A percentile compares a stretch with the other conserved stretches of the same genome.
These are phyloP conservation scores for Holacanthella duospinosa DNA, from an alignment of 2,888 invertebrate genomes.

Conservation along the genomic window DNA sequence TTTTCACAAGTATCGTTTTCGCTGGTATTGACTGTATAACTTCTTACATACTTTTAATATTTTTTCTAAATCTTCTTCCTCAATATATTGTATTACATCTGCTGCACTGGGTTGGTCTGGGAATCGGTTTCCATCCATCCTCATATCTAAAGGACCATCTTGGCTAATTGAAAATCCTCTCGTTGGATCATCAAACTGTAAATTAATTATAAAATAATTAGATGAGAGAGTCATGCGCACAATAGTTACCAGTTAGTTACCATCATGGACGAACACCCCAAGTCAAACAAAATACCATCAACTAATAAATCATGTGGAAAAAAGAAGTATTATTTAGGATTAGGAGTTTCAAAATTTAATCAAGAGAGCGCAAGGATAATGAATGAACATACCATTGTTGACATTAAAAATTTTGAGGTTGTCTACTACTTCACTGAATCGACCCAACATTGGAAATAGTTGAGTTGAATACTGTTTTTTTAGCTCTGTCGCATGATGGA, in stretches of 20 bases:
- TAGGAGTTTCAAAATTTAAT: background rate
- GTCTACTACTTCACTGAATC: constrained; percentile 72
- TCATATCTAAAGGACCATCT: constrained; percentile 86
- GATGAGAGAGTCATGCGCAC: too few species aligned
- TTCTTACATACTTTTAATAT: constrained; percentile 55
- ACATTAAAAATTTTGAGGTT: constrained; percentile 51
- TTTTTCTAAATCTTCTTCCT: constrained; percentile 64
- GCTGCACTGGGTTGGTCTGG: constrained; percentile 68
- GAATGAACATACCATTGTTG: constrained; percentile 45
- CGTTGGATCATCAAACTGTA: constrained; percentile 66
- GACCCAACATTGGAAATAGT: constrained; percentile 69
- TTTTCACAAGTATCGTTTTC: background rate
- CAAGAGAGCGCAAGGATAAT: background rate
- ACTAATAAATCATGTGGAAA: constrained; percentile 45
- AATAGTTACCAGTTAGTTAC: too few species aligned
- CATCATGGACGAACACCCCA: constrained; percentile 84
- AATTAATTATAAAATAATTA: too few species aligned
- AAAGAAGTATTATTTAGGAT: too few species aligned
- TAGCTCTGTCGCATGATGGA: constrained; percentile 56
- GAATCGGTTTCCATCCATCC: constrained; percentile 73
- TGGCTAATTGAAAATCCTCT: constrained; percentile 77
- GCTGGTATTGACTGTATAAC: too few species aligned
- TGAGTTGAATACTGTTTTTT: constrained; percentile 56
- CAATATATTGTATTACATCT: constrained; percentile 68
- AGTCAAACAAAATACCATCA: constrained; percentile 83